These are phyloP conservation scores for Clarias pachynema DNA, from an alignment of 2,797 vertebrate genomes.

Conservation along the genomic window DNA sequence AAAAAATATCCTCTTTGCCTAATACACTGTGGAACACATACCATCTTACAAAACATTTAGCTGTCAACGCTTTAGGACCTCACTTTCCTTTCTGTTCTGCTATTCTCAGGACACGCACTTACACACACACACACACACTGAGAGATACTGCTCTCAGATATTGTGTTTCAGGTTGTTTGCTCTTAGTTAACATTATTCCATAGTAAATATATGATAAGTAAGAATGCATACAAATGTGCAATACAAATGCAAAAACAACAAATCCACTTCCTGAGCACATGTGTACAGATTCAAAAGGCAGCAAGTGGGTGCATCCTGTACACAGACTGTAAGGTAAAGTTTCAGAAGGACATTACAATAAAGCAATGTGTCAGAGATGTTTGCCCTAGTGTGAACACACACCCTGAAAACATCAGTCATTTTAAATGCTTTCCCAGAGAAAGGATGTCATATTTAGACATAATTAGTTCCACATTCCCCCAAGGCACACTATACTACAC, in stretches of 20 bases:
- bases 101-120: constrained; percentile 36
- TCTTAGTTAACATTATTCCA: not conserved
- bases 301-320: not conserved
- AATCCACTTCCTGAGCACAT: not conserved
- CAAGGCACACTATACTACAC: constrained; percentile 41
- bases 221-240: not conserved
- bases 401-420: constrained; percentile 29
- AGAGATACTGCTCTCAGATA: constrained; percentile 28
- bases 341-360: constrained; percentile 4
- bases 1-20: not conserved
- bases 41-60: constrained; percentile 38
- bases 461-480: constrained; percentile 46
- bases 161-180: not conserved
- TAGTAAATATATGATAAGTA: not conserved
- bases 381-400: constrained; percentile 12
- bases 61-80: constrained; percentile 22
- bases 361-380: not conserved
- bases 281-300: not conserved
- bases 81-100: constrained; percentile 27
- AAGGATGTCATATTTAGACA: constrained; percentile 50
- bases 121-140: constrained; percentile 6
- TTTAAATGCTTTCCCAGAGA: constrained; percentile 47
- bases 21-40: constrained; percentile 46
- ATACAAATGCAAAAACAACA: not conserved
- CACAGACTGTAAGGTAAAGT: not conserved